These are phyloP conservation scores for Microctenopoma steveboyesi DNA, from an alignment of 2,797 vertebrate species.

Conservation along the genomic window DNA sequence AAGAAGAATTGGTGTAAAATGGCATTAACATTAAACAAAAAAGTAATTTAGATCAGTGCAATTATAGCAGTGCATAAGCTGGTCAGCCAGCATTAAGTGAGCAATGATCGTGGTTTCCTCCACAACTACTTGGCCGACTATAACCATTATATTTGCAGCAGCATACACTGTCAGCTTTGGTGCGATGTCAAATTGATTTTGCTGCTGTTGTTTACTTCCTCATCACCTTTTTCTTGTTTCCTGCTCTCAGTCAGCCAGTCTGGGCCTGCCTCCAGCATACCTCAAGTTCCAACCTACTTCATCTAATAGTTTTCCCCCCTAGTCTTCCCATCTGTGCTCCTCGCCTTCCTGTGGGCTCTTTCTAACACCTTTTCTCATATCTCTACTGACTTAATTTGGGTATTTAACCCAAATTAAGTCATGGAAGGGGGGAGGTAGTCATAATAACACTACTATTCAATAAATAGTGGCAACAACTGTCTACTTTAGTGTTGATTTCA, in stretches of 20 bases:
- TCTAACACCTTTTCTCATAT: neutral
- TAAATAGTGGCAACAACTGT: neutral
- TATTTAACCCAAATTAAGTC: no score
- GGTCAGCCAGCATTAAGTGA: no score
- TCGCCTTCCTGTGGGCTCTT: neutral
- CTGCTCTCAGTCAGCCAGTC: constrained; percentile 51
- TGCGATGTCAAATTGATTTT: neutral
- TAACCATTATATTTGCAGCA: no score
- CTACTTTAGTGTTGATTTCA: neutral
- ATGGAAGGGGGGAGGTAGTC: neutral
- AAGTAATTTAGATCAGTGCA: no score
- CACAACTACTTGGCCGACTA: no score
- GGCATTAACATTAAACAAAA: no score
- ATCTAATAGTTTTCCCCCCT: constrained; percentile 8
- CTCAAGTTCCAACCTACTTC: constrained; percentile 52
- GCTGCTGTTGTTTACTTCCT: neutral
- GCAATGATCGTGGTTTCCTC: no score
- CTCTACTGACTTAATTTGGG: neutral
- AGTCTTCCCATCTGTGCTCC: neutral
- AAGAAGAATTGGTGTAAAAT: no score
- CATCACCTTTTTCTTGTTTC: neutral
- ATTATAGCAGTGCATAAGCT: no score
- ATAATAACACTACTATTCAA: neutral
- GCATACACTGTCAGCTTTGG: neutral
- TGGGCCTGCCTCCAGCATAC: constrained; percentile 65